These are phyloP conservation scores for Nyctibius bracteatus DNA, from an alignment of 2,113 vertebrate genomes.

Conservation along the genomic window DNA sequence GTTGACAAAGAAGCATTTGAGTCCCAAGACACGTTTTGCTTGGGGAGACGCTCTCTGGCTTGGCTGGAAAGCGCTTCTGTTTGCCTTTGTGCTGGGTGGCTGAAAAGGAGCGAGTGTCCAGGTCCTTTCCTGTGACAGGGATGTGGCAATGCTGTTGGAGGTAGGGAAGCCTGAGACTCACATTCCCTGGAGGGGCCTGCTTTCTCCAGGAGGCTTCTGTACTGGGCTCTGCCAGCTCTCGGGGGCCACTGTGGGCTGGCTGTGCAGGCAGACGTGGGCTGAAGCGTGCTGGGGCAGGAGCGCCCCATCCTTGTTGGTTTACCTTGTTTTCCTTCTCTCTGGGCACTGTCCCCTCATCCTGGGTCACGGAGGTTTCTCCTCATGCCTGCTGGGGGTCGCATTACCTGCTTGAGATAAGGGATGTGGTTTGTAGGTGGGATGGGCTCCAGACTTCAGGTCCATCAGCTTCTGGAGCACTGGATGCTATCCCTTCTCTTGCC, in stretches of 20 bases:
- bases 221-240: neutral
- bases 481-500: neutral
- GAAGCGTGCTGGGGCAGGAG: neutral
- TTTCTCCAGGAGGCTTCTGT: neutral
- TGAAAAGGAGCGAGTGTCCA: neutral
- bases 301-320: neutral
- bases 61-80: neutral
- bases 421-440: neutral
- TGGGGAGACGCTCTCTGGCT: neutral
- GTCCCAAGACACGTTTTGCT: neutral
- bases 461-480: neutral
- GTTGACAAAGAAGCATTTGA: conserved; percentile 30
- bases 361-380: neutral
- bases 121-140: neutral
- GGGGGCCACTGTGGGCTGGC: neutral
- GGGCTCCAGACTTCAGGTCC: neutral
- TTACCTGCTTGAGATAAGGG: neutral
- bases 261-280: neutral
- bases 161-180: neutral
- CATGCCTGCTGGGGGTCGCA: neutral
- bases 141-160: neutral
- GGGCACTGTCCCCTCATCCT: neutral
- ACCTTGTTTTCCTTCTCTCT: neutral
- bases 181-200: neutral
- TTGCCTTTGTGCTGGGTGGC: neutral